These are phyloP conservation scores for Alauda arvensis DNA, from an alignment of 2,797 vertebrate genomes.

Conservation along the genomic window DNA sequence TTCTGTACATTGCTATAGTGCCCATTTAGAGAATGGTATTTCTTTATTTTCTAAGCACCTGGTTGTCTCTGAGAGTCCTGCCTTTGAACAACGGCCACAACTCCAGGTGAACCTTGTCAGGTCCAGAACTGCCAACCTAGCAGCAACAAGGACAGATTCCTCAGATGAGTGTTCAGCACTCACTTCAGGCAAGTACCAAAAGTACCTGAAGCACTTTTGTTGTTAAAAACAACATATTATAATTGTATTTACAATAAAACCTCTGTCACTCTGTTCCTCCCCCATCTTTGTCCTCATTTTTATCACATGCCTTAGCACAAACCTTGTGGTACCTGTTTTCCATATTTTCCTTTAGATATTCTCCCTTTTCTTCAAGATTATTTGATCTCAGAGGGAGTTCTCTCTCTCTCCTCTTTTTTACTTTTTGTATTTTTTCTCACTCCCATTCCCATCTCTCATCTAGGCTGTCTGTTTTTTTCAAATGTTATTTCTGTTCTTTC, in stretches of 20 bases:
- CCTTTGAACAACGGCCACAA: background rate
- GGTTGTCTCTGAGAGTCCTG: background rate
- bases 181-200: slow-evolving; percentile 1
- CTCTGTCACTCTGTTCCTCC: background rate
- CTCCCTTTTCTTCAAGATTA: background rate
- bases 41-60: background rate
- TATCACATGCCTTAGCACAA: background rate
- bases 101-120: background rate
- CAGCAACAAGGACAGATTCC: background rate
- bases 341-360: background rate
- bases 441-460: background rate
- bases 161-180: background rate
- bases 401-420: background rate
- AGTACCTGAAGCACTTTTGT: background rate
- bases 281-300: background rate
- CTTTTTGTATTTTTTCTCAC: background rate
- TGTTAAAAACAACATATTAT: slow-evolving; percentile 14
- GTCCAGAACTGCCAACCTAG: background rate
- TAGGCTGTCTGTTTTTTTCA: background rate
- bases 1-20: background rate
- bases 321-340: background rate
- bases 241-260: slow-evolving; percentile 27
- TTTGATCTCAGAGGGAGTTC: background rate
- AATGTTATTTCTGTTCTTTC: background rate
- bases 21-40: background rate